Evolutionary conservation across 2,113 vertebrate genomes (phyloP), one percentile per base, ranked within the genome.

Genomic region (Ochotona curzoniae): DNA sequence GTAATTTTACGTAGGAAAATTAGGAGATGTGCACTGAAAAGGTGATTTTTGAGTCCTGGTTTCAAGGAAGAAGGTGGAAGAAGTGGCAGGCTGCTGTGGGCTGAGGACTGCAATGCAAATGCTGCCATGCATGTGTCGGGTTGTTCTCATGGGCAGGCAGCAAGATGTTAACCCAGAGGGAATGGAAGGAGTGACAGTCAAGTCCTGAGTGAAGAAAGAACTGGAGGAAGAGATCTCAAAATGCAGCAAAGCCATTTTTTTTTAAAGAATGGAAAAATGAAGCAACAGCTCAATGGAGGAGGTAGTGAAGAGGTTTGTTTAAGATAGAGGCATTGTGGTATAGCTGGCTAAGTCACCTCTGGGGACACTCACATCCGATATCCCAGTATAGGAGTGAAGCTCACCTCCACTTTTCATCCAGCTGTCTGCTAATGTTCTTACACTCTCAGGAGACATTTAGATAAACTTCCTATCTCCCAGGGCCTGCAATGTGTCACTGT

Each of bases 1-100:
- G 14, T 1, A 67, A 71, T 81, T 89, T 96, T 89, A 85, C 79
- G 84, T 32, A 47, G 57, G 87, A 86, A 63, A 17, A 78, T 84
- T 35, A 76, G 49, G 23, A 60, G 18, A 32, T 4, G 25, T 87
- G 89, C 18, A 26, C 25, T 61, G 10, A 70, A 57, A 8, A 47
- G 69, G 20, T 78, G 49, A 60, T 15, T 78, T 57, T 93, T 18
- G 87, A 91, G 23, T 44, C 69, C 82, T 66, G 38, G 5, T 21
- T 90, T 69, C 14, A 35, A 69, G 44, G 44, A 64, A 15, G n/a
- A 94, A 76, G 26, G n/a, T 51, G n/a, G n/a, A 95, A 20, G 44
- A 85, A 81, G 25, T 4, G 75, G n/a, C 14, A 60, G 44, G 70
- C 51, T 66, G 8, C 13, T 80, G 21, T 1, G 35, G 9, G 75